These are phyloP conservation scores for Corydoras sp. DNA, from an alignment of 2,113 vertebrate species.

Conservation along the genomic window DNA sequence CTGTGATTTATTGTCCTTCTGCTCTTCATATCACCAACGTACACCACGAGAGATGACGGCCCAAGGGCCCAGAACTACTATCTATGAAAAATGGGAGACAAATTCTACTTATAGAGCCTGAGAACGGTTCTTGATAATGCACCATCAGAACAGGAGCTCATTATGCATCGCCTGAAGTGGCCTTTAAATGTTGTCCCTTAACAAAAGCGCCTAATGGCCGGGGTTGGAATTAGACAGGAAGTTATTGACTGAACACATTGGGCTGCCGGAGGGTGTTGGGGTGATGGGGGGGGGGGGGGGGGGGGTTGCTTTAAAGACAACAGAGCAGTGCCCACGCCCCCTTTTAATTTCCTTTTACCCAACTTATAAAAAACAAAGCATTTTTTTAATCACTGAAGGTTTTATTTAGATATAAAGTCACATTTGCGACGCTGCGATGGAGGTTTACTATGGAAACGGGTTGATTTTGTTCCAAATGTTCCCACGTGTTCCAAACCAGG, in stretches of 20 bases:
- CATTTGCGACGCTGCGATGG: no score
- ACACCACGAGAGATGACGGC: background rate
- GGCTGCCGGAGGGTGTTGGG: background rate
- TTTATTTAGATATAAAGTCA: conserved; percentile 7
- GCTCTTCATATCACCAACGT: no score
- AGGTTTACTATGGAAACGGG: background rate
- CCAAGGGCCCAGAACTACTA: background rate
- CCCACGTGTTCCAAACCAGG: no score
- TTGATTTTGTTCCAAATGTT: no score
- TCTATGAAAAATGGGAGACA: conserved; percentile 6
- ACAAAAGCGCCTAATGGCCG: conserved; percentile 15
- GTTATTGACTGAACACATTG: conserved; percentile 16
- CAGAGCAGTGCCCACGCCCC: background rate
- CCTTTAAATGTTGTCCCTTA: conserved; percentile 6
- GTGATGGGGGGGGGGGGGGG: background rate
- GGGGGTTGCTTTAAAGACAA: background rate
- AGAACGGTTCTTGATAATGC: background rate
- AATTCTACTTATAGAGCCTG: background rate
- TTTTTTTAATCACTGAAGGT: background rate
- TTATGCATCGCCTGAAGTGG: conserved; percentile 4
- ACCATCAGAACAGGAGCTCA: background rate
- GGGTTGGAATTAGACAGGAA: background rate
- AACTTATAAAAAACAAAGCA: no score
- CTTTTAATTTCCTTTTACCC: background rate
- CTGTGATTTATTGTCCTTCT: no score